phyloP scores from a whole-genome alignment of 2,888 invertebrate genomes.

The Petrolisthes cinctipes region DNA sequence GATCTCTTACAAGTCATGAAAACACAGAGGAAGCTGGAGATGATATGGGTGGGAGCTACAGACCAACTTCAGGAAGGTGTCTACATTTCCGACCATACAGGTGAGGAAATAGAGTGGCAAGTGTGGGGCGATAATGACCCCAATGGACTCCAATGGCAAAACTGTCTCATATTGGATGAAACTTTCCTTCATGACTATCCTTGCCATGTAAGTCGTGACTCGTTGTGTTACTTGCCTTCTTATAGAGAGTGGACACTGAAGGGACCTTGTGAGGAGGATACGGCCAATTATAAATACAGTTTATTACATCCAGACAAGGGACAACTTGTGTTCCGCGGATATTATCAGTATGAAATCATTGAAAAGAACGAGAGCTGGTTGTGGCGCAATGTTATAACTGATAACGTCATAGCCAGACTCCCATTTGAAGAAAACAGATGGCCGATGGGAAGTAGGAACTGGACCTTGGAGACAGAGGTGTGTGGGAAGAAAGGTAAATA shows the following conservation, averaged over 20 bases:
- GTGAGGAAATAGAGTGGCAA: constrained; percentile 39
- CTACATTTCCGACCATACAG: constrained; percentile 35
- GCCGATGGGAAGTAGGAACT: constrained; percentile 49
- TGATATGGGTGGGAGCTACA: constrained; percentile 47
- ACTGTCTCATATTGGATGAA: constrained; percentile 36
- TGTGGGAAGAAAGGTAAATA: constrained; percentile 35
- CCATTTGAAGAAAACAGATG: constrained; percentile 27
- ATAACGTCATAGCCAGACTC: constrained; percentile 27
- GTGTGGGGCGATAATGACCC: constrained; percentile 51
- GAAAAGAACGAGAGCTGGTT: constrained; percentile 32
- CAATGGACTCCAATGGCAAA: constrained; percentile 53
- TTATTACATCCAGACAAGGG: constrained; percentile 34
- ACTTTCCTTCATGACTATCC: constrained; percentile 48
- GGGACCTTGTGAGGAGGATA: constrained; percentile 54
- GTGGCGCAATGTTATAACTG: constrained; percentile 39
- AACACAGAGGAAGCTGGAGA: neutral
- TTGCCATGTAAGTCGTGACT: constrained; percentile 38
- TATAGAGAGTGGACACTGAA: constrained; percentile 43
- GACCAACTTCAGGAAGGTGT: constrained; percentile 38
- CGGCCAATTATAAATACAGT: constrained; percentile 51
- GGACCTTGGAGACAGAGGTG: constrained; percentile 47
- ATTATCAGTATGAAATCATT: constrained; percentile 49
- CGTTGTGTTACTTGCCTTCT: constrained; percentile 36
- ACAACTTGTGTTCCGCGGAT: constrained; percentile 42
- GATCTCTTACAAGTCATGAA: constrained; percentile 30